A percentile compares a stretch with the other conserved stretches of the same genome.
Conservation (phyloP, 2,888 invertebrate genomes). For the Cerceris rybyensis region DNA sequence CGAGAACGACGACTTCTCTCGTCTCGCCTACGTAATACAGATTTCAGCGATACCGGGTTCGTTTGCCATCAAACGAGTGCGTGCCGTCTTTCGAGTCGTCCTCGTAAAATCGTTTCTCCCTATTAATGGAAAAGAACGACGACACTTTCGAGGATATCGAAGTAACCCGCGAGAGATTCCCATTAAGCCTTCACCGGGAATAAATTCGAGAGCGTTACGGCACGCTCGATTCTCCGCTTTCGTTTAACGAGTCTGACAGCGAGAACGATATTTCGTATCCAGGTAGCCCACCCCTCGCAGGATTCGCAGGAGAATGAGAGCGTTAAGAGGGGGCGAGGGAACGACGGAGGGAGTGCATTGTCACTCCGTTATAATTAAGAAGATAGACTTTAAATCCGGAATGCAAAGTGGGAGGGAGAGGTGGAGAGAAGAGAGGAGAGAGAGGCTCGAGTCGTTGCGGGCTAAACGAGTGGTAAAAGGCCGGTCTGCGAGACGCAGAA, state of each 20-base stretch:
- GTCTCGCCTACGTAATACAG: neutral
- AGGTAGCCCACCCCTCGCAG: conserved; percentile 15
- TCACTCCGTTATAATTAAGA: conserved; percentile 79
- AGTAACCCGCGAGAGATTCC: neutral
- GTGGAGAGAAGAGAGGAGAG: conserved; percentile 38
- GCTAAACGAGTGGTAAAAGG: conserved; percentile 64
- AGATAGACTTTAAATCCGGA: conserved; percentile 79
- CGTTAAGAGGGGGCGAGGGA: conserved; percentile 25
- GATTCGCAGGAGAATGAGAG: conserved; percentile 24
- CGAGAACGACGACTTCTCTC: too few relatives aligned
- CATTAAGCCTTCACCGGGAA: neutral
- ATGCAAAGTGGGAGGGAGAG: conserved; percentile 46
- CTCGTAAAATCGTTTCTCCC: too few relatives aligned
- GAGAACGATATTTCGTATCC: conserved; percentile 9
- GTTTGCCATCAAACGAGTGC: neutral
- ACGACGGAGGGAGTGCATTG: conserved; percentile 60
- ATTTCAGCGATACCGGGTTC: neutral
- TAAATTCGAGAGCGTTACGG: conserved; percentile 10
- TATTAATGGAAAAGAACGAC: too few relatives aligned
- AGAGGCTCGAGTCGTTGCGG: conserved; percentile 54
- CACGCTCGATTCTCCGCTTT: conserved; percentile 10
- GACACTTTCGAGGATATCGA: neutral
- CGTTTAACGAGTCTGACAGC: conserved; percentile 30
- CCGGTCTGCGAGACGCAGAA: conserved; percentile 46
- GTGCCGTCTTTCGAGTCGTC: neutral